These are phyloP conservation scores for Campaea margaritaria DNA, from an alignment of 2,888 invertebrate species.

Conservation along the genomic window DNA sequence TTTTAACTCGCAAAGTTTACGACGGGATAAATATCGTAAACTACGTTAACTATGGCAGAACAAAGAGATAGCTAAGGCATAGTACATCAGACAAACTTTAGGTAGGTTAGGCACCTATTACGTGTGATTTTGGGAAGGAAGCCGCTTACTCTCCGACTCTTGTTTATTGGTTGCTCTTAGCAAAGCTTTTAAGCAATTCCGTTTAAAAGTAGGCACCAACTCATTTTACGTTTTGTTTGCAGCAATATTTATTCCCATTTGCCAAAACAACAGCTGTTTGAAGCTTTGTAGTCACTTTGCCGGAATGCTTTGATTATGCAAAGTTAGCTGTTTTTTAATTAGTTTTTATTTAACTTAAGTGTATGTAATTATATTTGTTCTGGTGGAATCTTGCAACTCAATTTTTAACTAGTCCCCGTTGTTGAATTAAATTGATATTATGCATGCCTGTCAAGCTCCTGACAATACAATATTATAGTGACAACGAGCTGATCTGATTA, in stretches of 20 bases:
- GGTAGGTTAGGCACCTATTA: too few species aligned
- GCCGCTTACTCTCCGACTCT: constrained; percentile 3
- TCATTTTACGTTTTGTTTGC: background rate
- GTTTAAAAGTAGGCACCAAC: constrained; percentile 3
- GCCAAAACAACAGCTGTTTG: background rate
- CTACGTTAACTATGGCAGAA: constrained; percentile 26
- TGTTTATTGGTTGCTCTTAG: constrained; percentile 25
- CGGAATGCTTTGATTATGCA: too few species aligned
- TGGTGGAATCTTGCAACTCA: too few species aligned
- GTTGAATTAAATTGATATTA: too few species aligned
- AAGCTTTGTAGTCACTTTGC: background rate
- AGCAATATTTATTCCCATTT: background rate
- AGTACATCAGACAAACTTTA: constrained; percentile 14
- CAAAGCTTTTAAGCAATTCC: constrained; percentile 12
- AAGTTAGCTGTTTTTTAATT: too few species aligned
- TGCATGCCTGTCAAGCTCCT: too few species aligned
- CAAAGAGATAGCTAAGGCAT: constrained; percentile 37
- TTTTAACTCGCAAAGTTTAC: constrained; percentile 44
- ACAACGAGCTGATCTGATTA: too few species aligned
- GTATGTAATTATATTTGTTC: too few species aligned
- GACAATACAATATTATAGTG: too few species aligned
- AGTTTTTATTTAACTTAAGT: too few species aligned
- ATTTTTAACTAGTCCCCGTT: too few species aligned
- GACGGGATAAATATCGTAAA: constrained; percentile 38
- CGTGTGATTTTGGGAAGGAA: too few species aligned